A percentile compares a stretch with the other conserved stretches of the same genome.
Conservation (phyloP, 2,113 vertebrate genomes). For the Oryzias curvinotus region DNA sequence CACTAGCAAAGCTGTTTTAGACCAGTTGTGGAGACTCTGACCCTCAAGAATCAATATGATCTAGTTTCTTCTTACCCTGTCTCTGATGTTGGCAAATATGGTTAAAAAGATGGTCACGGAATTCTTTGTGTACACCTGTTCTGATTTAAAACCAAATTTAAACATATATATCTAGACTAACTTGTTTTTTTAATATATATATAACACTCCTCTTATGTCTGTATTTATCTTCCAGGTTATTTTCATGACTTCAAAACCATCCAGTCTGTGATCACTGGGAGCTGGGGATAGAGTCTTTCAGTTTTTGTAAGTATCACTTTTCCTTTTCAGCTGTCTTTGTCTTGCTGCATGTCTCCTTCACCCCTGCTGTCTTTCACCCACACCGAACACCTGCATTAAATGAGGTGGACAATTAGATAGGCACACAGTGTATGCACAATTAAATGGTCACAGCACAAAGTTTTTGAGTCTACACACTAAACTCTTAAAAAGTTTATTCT, state of each 20-base stretch:
- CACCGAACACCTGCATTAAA: constrained; percentile 70
- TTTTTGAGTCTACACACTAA: constrained; percentile 15
- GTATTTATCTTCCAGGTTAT: constrained; percentile 82
- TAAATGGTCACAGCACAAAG: constrained; percentile 50
- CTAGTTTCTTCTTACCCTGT: constrained; percentile 45
- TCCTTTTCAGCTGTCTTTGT: constrained; percentile 58
- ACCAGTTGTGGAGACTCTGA: constrained; percentile 61
- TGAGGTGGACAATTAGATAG: constrained; percentile 69
- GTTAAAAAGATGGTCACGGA: constrained; percentile 17
- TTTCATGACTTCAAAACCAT: constrained; percentile 97
- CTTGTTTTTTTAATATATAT: too few species aligned
- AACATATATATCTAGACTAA: neutral
- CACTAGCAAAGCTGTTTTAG: constrained; percentile 57
- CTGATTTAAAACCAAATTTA: neutral
- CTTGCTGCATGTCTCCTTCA: constrained; percentile 42
- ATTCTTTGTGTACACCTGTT: constrained; percentile 1
- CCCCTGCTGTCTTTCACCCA: constrained; percentile 64
- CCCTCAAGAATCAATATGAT: constrained; percentile 48
- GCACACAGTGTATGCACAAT: constrained; percentile 69
- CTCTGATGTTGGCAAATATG: constrained; percentile 42
- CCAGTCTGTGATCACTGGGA: constrained; percentile 92
- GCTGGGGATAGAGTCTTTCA: constrained; percentile 89
- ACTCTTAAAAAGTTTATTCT: constrained; percentile 12
- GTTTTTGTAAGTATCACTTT: constrained; percentile 91
- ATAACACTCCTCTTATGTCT: constrained; percentile 5